phyloP scores from a whole-genome alignment of 2,113 vertebrate species.

The Furnarius figulus region DNA sequence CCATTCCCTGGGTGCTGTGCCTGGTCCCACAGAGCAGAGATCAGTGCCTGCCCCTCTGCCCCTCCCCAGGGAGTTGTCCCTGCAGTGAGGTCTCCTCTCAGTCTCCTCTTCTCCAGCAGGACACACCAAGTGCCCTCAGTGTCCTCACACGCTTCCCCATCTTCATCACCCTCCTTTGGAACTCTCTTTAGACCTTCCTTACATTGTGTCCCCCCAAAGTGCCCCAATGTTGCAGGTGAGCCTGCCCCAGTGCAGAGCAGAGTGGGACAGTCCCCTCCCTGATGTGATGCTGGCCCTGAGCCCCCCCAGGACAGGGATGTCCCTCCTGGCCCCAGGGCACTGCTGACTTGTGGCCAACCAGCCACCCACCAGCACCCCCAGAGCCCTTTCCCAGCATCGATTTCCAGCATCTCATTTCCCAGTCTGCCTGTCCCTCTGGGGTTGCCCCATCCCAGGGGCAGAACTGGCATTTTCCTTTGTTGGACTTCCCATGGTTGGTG shows the following conservation, averaged over 20 bases:
- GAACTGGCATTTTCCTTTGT: not conserved
- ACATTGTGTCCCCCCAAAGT: not conserved
- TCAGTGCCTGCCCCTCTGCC: not conserved
- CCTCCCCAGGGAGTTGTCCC: not conserved
- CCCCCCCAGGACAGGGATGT: not conserved
- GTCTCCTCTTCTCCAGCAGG: not conserved
- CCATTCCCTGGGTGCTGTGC: not conserved
- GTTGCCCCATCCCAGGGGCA: not conserved
- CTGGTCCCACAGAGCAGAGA: not conserved
- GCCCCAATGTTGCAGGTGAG: not conserved
- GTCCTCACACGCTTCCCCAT: not conserved
- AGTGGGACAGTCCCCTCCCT: not conserved
- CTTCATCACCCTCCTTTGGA: not conserved
- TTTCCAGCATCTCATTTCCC: not conserved
- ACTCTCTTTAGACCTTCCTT: not conserved
- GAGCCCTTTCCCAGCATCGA: not conserved
- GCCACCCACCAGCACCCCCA: not conserved
- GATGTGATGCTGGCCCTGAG: not conserved
- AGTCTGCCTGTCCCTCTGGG: not conserved
- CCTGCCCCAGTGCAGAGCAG: not conserved
- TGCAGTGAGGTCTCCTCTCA: not conserved
- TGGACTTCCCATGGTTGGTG: not conserved
- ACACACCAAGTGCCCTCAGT: not conserved
- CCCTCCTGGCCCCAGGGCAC: not conserved
- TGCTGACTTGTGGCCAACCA: not conserved